Evolutionary conservation across 2,888 invertebrate genomes (phyloP), one percentile per base, ranked within the genome.

Genomic region (Halictus quadricinctus): DNA sequence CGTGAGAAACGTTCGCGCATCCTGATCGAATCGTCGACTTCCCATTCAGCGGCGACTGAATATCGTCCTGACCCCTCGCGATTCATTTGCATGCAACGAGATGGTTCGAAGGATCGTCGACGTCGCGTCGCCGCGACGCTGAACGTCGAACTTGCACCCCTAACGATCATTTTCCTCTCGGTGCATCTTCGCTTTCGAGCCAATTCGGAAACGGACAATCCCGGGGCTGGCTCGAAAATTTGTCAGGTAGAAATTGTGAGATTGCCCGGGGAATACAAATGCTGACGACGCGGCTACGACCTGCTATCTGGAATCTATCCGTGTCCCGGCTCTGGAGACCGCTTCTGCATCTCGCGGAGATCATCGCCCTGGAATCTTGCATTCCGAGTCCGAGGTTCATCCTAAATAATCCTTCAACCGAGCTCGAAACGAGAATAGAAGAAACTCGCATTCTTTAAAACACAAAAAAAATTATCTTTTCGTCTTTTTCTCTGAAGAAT

Each of bases 191-290:
- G 58, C 73, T 58, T 66, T 60, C 77, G 64, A 88, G 84, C 86
- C 90, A 89, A 92, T 91, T 90, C 85, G 88, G 86, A 91, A 88
- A 86, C 87, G 85, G 79, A 80, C 88, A 89, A 92, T 92, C 90
- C 85, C 89, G 74, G 29, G 48, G 41, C 50, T 69, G 77, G 78
- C 80, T 84, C 72, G 86, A 84, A 88, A 91, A 92, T 92, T 92
- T 90, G 92, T 91, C 90, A 89, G 89, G 87, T 90, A 88, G 90
- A 85, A 87, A 86, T 85, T 85, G 85, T 81, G 79, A 46, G 76
- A 72, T 87, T 88, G 90, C 83, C 81, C 86, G 79, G 86, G 88
- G 91, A 92, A 91, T 91, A 91, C 90, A 84, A 92, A 91, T 91
- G 81, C 83, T 74, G 82, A 76, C 64, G 73, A 50, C 80, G 54